These are phyloP conservation scores for Chelon auratus DNA, from an alignment of 2,797 vertebrate genomes.

Conservation along the genomic window DNA sequence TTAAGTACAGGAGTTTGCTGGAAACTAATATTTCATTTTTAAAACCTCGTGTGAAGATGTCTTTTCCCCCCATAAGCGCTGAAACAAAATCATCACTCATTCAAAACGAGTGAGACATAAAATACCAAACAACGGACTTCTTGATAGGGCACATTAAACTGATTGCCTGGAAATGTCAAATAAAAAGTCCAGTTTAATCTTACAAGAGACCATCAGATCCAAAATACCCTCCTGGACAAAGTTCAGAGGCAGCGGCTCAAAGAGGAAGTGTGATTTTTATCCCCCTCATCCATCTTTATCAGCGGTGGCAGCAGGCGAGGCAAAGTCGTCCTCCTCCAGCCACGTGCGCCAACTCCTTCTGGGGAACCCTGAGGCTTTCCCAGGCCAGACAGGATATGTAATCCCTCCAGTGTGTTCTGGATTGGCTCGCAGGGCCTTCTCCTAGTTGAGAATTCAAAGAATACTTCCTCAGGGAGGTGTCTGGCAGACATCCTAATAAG, in stretches of 20 bases:
- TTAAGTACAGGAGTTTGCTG: too few species aligned
- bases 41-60: background rate
- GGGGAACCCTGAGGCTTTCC: slow-evolving; percentile 43
- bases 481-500: slow-evolving; percentile 34
- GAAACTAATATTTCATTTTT: slow-evolving; percentile 13
- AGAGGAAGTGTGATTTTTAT: slow-evolving; percentile 48
- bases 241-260: slow-evolving; percentile 46
- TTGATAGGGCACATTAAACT: slow-evolving; percentile 46
- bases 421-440: slow-evolving; percentile 42
- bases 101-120: slow-evolving; percentile 20
- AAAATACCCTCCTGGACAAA: slow-evolving; percentile 36
- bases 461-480: slow-evolving; percentile 26
- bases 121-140: slow-evolving; percentile 35
- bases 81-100: slow-evolving; percentile 34
- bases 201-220: slow-evolving; percentile 31
- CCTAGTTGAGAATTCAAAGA: slow-evolving; percentile 50
- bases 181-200: slow-evolving; percentile 45
- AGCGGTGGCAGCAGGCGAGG: slow-evolving; percentile 46
- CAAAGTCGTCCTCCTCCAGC: slow-evolving; percentile 22
- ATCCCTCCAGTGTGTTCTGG: slow-evolving; percentile 42
- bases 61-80: background rate
- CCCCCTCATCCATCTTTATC: slow-evolving; percentile 55
- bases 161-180: slow-evolving; percentile 55
- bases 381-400: slow-evolving; percentile 45
- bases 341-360: slow-evolving; percentile 39